A percentile compares a stretch with the other conserved stretches of the same genome.
These are phyloP conservation scores for Pantherophis alleghaniensis DNA, from an alignment of 2,797 vertebrate genomes.

Conservation along the genomic window DNA sequence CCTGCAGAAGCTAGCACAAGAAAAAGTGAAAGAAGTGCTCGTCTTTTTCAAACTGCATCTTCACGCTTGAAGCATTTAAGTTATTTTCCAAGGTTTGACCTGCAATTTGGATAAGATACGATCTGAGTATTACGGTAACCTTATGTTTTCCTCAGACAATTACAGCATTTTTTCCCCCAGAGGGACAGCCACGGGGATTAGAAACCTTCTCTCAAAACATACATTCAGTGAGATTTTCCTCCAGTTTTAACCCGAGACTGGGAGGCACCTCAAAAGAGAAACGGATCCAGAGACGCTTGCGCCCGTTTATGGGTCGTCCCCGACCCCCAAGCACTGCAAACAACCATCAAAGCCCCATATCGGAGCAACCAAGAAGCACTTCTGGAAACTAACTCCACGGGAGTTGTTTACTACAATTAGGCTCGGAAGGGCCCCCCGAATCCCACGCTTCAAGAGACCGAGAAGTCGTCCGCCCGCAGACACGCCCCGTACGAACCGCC, in stretches of 20 bases:
- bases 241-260: neutral
- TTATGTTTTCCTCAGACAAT: neutral
- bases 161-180: neutral
- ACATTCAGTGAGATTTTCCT: neutral
- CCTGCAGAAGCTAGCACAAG: neutral
- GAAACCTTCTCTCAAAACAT: neutral
- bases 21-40: neutral
- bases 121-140: neutral
- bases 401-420: neutral
- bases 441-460: neutral
- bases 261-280: neutral
- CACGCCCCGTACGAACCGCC: neutral
- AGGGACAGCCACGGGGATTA: neutral
- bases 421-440: neutral
- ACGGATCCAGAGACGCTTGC: neutral
- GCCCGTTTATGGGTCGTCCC: neutral
- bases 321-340: neutral
- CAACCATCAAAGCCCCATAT: neutral
- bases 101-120: neutral
- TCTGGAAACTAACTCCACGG: neutral
- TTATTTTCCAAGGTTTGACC: neutral
- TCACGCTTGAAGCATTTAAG: neutral
- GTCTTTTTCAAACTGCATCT: neutral
- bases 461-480: neutral
- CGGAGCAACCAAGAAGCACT: neutral